Percentiles rank a stretch among this genome's conserved stretches.
Evolutionary conservation across 2,113 vertebrate genomes (phyloP).

Genomic region (Oncorhynchus clarkii): DNA sequence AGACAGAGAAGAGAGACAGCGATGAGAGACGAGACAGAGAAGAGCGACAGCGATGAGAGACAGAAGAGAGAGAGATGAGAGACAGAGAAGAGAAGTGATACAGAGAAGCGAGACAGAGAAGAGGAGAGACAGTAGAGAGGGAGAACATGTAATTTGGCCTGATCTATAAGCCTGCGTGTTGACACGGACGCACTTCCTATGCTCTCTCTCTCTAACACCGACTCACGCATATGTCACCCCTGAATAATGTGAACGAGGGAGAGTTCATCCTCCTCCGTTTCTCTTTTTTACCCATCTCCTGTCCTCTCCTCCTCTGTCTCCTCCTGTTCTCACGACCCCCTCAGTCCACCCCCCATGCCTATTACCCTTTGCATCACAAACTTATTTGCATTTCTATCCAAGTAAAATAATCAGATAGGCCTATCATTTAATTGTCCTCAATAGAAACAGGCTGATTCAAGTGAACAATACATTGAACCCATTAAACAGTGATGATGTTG

Average conservation of each 20-base stretch:
- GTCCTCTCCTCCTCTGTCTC: slow-evolving; percentile 14
- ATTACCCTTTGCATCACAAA: neutral
- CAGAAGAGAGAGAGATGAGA: too few relatives aligned
- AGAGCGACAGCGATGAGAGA: too few relatives aligned
- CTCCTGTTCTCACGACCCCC: neutral
- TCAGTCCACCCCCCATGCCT: neutral
- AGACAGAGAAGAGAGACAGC: too few relatives aligned
- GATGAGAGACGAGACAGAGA: too few relatives aligned
- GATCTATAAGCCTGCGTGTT: slow-evolving; percentile 48
- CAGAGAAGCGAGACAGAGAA: too few relatives aligned
- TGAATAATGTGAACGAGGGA: slow-evolving; percentile 59
- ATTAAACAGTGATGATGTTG: neutral
- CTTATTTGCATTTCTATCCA: neutral
- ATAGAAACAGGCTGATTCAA: neutral
- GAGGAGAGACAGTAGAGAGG: slow-evolving; percentile 17
- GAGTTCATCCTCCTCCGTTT: neutral
- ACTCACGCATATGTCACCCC: slow-evolving; percentile 40
- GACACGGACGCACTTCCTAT: slow-evolving; percentile 51
- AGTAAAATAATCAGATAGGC: neutral
- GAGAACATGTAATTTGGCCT: slow-evolving; percentile 56
- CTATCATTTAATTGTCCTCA: neutral
- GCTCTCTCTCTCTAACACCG: slow-evolving; percentile 24
- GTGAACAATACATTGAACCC: too few relatives aligned
- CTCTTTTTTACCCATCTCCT: slow-evolving; percentile 28
- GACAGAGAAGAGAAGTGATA: too few relatives aligned